Evolutionary conservation across 2,888 invertebrate genomes (phyloP), one percentile per base, ranked within the genome.

Genomic region (Anorthoa munda): DNA sequence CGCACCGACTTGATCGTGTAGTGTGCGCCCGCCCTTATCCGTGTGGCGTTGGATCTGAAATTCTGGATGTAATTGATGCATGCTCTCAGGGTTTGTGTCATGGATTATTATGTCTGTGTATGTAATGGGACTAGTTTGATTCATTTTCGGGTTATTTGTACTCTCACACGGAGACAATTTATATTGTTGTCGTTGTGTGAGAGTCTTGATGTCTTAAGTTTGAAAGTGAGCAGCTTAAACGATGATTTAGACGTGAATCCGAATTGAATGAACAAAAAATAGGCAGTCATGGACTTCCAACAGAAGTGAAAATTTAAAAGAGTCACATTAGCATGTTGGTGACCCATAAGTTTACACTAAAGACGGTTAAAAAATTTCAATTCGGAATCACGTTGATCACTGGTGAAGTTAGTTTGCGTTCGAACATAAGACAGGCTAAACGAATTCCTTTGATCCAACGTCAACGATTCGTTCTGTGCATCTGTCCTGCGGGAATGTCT

Each of bases 1-100:
- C 87, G 92, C 92, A 92, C 92, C 93, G 91, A 88, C 88, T 90
- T 89, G 92, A 91, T 90, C 85, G 75, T 69, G 66, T 73, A 56
- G 46, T 79, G 82, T 79, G 75, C 79, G 82, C 74, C 51, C 78
- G 82, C 68, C 66, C 68, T 76, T 77, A 74, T 59, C 9, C 66
- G 48, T 66, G 69, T 81, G 81, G 63, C 81, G 81, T 81, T 81
- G 81, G 81, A 81, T 81, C 78, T 39, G 39, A 39, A 39, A 39
- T 39, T 39, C 39, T 55, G 45, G 50, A 66, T 63, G 66, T 74
- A 66, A 53, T 53, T 65, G 48, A 55, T 74, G 81, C 81, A 68
- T 79, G 79, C 21, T 39, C 9, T 51, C 66, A 60, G 59, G 79
- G 74, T 66, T 79, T 67, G 67, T 78, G 58, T 48, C 51, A 50